phyloP scores from a whole-genome alignment of 2,888 invertebrate species.

The Eristalis intricaria region DNA sequence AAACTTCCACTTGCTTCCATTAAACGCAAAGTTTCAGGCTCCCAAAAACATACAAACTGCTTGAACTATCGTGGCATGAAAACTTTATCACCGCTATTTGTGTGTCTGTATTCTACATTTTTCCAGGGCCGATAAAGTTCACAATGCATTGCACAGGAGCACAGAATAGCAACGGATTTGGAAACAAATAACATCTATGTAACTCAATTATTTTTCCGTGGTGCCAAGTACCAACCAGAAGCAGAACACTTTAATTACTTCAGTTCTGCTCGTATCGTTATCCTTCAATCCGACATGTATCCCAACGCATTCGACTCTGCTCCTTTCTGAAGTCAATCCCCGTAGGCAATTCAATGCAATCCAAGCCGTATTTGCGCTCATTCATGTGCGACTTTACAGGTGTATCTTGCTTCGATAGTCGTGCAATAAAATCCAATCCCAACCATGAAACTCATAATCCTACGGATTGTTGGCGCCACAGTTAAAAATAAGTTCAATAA shows the following conservation, averaged over 20 bases:
- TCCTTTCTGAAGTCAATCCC: conserved; percentile 3
- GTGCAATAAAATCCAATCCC: neutral
- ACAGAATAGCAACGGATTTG: too few species aligned
- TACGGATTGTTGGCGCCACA: neutral
- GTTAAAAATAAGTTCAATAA: neutral
- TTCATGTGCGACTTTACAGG: neutral
- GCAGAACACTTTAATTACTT: conserved; percentile 21
- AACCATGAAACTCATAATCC: neutral
- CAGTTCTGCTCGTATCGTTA: conserved; percentile 5
- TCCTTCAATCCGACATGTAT: neutral
- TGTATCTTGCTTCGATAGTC: neutral
- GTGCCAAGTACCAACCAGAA: neutral
- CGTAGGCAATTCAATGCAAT: neutral
- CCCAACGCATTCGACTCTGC: neutral
- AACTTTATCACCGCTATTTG: too few species aligned
- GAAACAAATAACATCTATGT: too few species aligned
- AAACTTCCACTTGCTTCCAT: too few species aligned
- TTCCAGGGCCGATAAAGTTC: too few species aligned
- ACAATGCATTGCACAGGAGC: too few species aligned
- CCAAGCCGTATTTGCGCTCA: neutral
- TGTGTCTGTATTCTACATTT: too few species aligned
- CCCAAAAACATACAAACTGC: too few species aligned
- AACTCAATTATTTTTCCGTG: too few species aligned
- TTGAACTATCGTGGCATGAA: too few species aligned
- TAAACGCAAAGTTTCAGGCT: too few species aligned